Percentiles rank a stretch among this genome's conserved stretches.
phyloP scores from a whole-genome alignment of 2,797 vertebrate species.

The Schizothorax lantsangensis region DNA sequence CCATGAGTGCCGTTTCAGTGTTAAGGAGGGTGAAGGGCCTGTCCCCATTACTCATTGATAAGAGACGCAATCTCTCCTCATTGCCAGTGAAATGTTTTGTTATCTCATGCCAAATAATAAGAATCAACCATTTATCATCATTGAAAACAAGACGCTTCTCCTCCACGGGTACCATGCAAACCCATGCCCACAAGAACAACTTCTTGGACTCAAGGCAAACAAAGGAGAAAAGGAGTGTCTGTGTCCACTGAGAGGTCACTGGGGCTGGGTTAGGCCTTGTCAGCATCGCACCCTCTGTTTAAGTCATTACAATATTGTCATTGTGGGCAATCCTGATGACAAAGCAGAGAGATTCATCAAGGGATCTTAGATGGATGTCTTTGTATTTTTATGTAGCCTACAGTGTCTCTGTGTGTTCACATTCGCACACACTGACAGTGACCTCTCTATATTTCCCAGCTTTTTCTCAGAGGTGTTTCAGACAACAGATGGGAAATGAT shows the following conservation, averaged over 20 bases:
- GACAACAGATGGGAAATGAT: slow-evolving; percentile 37
- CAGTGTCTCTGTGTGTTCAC: slow-evolving; percentile 34
- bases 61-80: slow-evolving; percentile 12
- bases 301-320: slow-evolving; percentile 59
- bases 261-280: slow-evolving; percentile 26
- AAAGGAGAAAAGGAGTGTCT: slow-evolving; percentile 54
- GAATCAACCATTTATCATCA: slow-evolving; percentile 63
- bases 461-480: slow-evolving; percentile 32
- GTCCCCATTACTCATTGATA: slow-evolving; percentile 23
- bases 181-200: slow-evolving; percentile 27
- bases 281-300: slow-evolving; percentile 52
- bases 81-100: slow-evolving; percentile 41
- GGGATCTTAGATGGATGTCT: slow-evolving; percentile 28
- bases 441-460: slow-evolving; percentile 24
- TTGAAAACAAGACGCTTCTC: slow-evolving; percentile 42
- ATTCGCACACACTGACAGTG: slow-evolving; percentile 34
- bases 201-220: slow-evolving; percentile 47
- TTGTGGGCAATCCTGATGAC: slow-evolving; percentile 58
- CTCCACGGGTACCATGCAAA: slow-evolving; percentile 45
- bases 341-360: slow-evolving; percentile 51
- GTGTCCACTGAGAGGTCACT: slow-evolving; percentile 41
- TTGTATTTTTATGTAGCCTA: slow-evolving; percentile 35
- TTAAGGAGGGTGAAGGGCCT: slow-evolving; percentile 19
- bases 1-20: slow-evolving; percentile 29
- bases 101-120: slow-evolving; percentile 71